Conservation (phyloP, 2,113 vertebrate species). For the Xenopus laevis region DNA sequence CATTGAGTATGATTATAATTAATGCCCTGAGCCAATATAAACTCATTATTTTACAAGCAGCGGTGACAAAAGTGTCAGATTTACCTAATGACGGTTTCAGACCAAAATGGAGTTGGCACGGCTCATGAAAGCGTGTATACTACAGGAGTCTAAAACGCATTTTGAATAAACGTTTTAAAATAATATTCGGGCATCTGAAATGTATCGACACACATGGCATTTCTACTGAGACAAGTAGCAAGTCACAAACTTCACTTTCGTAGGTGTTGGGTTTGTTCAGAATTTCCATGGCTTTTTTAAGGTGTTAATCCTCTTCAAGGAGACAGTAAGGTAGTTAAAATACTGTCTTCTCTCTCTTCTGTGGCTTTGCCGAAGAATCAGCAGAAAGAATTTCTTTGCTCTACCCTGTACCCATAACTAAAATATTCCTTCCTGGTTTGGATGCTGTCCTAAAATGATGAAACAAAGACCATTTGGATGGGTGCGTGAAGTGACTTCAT, state of each 20-base stretch:
- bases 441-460: slow-evolving; percentile 37
- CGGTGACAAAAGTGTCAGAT: slow-evolving; percentile 25
- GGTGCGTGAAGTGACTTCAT: slow-evolving; percentile 34
- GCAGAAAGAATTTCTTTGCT: slow-evolving; percentile 18
- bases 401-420: slow-evolving; percentile 32
- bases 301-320: slow-evolving; percentile 47
- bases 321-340: slow-evolving; percentile 36
- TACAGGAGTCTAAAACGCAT: slow-evolving; percentile 25
- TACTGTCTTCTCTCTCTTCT: slow-evolving; percentile 13
- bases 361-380: slow-evolving; percentile 2
- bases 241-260: slow-evolving; percentile 48
- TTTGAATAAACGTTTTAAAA: slow-evolving; percentile 28
- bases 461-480: slow-evolving; percentile 32
- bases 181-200: slow-evolving; percentile 34
- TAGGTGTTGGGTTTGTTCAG: slow-evolving; percentile 48
- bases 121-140: slow-evolving; percentile 7
- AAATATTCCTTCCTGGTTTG: slow-evolving; percentile 27
- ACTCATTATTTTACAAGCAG: slow-evolving; percentile 33
- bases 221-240: slow-evolving; percentile 29
- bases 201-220: slow-evolving; percentile 30
- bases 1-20: too few species aligned
- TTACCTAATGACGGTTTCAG: slow-evolving; percentile 21
- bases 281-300: slow-evolving; percentile 54
- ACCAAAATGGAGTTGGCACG: slow-evolving; percentile 8
- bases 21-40: neutral